A percentile compares a stretch with the other conserved stretches of the same genome.
These are phyloP conservation scores for Andrena marginata DNA, from an alignment of 2,888 invertebrate species.

Conservation along the genomic window DNA sequence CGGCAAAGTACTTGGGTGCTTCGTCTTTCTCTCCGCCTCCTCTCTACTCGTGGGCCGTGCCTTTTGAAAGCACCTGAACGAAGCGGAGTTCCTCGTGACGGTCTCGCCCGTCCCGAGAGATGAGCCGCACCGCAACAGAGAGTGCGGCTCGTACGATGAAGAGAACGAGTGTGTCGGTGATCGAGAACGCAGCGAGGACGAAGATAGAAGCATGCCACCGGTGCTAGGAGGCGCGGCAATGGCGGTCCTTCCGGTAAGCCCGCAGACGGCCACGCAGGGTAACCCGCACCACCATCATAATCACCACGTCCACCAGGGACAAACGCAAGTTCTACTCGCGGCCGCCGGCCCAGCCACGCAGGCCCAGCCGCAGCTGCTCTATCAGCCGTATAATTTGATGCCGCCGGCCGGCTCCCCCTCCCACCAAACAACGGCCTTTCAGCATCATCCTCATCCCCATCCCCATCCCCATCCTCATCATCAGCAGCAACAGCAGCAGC, in stretches of 20 bases:
- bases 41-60: too few species aligned
- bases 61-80: background rate
- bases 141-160: conserved; percentile 68
- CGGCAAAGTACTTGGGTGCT: background rate
- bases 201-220: conserved; percentile 82
- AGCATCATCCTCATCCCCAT: conserved; percentile 75
- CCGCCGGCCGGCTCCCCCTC: conserved; percentile 77
- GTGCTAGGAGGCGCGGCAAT: conserved; percentile 85
- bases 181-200: conserved; percentile 37
- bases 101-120: conserved; percentile 61
- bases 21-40: background rate
- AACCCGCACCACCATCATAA: conserved; percentile 78
- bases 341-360: conserved; percentile 65
- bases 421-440: conserved; percentile 71
- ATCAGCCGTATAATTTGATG: conserved; percentile 83
- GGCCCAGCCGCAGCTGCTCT: conserved; percentile 81
- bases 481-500: conserved; percentile 61
- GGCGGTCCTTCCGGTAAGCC: conserved; percentile 85
- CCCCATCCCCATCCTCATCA: conserved; percentile 64
- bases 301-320: conserved; percentile 76
- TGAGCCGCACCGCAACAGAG: conserved; percentile 59
- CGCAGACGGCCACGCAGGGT: conserved; percentile 84
- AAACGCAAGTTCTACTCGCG: conserved; percentile 77
- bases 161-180: conserved; percentile 49
- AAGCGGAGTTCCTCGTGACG: conserved; percentile 34